A percentile compares a stretch with the other conserved stretches of the same genome.
These are phyloP conservation scores for Hoplostethus atlanticus DNA, from an alignment of 2,797 vertebrate species.

Conservation along the genomic window DNA sequence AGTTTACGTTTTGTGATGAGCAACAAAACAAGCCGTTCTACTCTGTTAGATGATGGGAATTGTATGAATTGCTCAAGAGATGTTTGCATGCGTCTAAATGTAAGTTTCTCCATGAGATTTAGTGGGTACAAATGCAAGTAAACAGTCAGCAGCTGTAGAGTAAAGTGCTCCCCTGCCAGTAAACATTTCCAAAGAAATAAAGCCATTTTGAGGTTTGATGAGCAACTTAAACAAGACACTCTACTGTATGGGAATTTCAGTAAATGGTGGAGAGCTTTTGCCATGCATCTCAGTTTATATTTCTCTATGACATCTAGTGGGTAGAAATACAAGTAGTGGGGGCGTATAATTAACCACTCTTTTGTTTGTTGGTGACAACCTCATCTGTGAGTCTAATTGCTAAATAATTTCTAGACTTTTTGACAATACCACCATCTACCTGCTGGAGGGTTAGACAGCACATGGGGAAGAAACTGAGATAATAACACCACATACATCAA, in stretches of 20 bases:
- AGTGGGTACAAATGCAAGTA: constrained; percentile 11
- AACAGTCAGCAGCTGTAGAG: constrained; percentile 13
- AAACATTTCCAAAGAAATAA: constrained; percentile 6
- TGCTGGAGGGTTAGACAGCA: background rate
- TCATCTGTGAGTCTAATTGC: background rate
- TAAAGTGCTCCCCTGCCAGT: background rate
- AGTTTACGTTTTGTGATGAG: constrained; percentile 48
- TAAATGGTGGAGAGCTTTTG: background rate
- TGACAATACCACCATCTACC: background rate
- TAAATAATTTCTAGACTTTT: background rate
- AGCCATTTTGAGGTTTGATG: background rate
- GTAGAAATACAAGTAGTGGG: background rate
- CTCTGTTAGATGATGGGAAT: constrained; percentile 9
- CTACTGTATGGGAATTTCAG: background rate
- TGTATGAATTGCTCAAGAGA: constrained; percentile 17
- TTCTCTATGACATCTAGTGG: background rate
- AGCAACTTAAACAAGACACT: constrained; percentile 1
- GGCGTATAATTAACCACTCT: background rate
- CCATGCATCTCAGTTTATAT: background rate
- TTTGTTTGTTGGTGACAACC: background rate
- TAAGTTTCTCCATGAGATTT: background rate
- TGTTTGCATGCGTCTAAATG: background rate
- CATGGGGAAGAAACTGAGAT: background rate
- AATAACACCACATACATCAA: background rate
- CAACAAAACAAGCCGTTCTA: constrained; percentile 37